Evolutionary conservation across 2,113 vertebrate species (phyloP).

Genomic region (Seriola dumerili): DNA sequence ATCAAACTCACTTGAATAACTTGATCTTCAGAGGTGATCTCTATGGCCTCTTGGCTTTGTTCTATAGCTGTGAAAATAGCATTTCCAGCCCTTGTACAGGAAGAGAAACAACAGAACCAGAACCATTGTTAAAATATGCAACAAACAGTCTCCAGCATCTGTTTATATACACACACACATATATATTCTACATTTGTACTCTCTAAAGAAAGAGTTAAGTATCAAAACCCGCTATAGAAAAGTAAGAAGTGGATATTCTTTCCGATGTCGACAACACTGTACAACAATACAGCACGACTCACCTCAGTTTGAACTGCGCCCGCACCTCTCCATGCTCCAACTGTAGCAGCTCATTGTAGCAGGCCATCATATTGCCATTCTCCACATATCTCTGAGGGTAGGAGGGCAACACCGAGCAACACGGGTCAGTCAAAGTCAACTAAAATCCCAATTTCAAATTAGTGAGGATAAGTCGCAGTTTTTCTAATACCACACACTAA

Average conservation of each 20-base stretch:
- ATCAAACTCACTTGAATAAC: slow-evolving; percentile 92
- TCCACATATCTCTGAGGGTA: slow-evolving; percentile 92
- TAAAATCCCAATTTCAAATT: slow-evolving; percentile 14
- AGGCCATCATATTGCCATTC: slow-evolving; percentile 95
- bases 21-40: slow-evolving; percentile 97
- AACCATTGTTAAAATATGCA: slow-evolving; percentile 27
- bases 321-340: slow-evolving; percentile 95
- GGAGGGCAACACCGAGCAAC: slow-evolving; percentile 56
- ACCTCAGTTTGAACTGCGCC: slow-evolving; percentile 98
- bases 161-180: not conserved
- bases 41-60: slow-evolving; percentile 97
- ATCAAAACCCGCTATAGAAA: not conserved
- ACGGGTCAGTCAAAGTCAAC: slow-evolving; percentile 44
- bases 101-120: slow-evolving; percentile 30
- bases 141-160: not conserved
- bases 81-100: slow-evolving; percentile 90
- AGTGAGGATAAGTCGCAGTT: not conserved
- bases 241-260: not conserved
- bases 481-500: slow-evolving; percentile 20
- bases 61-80: slow-evolving; percentile 96
- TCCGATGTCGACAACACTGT: not conserved
- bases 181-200: not conserved
- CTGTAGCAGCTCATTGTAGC: slow-evolving; percentile 97
- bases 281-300: slow-evolving; percentile 44
- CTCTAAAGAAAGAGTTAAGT: too few relatives aligned